These are phyloP conservation scores for Heliconius hermathena DNA, from an alignment of 1,140 invertebrate species.

Conservation along the genomic window DNA sequence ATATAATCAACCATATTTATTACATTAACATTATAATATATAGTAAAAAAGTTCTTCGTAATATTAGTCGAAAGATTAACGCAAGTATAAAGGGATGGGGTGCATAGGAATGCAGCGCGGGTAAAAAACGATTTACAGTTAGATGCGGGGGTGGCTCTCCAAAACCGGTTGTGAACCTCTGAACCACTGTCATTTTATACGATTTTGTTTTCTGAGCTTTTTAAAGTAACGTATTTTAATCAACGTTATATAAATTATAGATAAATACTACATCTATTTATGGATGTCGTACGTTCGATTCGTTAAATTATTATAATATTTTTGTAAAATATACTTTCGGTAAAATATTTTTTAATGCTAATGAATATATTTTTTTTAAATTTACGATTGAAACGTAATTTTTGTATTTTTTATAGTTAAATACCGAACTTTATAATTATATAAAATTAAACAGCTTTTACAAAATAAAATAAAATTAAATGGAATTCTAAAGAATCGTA, in stretches of 20 bases:
- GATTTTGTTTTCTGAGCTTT: slow-evolving; percentile 24
- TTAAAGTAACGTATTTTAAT: neutral
- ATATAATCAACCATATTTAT: neutral
- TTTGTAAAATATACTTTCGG: neutral
- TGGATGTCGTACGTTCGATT: too few relatives aligned
- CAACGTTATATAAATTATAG: neutral
- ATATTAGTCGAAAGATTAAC: slow-evolving; percentile 38
- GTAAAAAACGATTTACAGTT: slow-evolving; percentile 76
- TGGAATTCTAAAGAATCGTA: too few relatives aligned
- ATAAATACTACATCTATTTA: neutral
- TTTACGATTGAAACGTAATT: too few relatives aligned
- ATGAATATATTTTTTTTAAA: too few relatives aligned
- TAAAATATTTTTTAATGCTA: neutral
- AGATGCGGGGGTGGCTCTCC: slow-evolving; percentile 57
- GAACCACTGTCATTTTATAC: slow-evolving; percentile 55
- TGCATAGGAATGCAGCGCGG: slow-evolving; percentile 70
- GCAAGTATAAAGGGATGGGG: slow-evolving; percentile 58
- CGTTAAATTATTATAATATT: too few relatives aligned
- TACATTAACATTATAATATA: neutral
- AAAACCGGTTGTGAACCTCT: slow-evolving; percentile 55
- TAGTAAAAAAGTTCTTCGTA: slow-evolving; percentile 10
- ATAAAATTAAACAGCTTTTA: too few relatives aligned
- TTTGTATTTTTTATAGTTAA: too few relatives aligned
- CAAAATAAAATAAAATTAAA: too few relatives aligned
- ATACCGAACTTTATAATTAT: too few relatives aligned